Evolutionary conservation across 2,888 invertebrate species (phyloP).

Genomic region (Drosophila affinis): DNA sequence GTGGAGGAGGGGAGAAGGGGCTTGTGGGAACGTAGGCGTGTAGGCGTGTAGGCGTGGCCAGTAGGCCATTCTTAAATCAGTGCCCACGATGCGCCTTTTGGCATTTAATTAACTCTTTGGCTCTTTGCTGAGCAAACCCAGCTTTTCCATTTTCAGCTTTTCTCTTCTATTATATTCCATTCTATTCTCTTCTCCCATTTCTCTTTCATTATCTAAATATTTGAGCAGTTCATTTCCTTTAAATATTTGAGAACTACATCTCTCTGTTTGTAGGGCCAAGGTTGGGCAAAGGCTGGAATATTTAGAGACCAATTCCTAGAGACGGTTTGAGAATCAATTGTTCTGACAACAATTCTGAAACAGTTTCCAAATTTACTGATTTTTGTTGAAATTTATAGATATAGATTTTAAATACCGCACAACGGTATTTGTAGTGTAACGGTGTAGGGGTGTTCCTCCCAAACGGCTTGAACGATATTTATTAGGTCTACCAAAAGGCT

Average conservation of each 20-base stretch:
- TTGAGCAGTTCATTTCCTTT: background rate
- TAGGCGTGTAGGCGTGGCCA: background rate
- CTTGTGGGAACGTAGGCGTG: too few relatives aligned
- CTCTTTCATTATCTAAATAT: background rate
- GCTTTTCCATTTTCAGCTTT: background rate
- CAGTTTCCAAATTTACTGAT: too few relatives aligned
- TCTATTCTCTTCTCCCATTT: background rate
- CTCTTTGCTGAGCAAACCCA: slow-evolving; percentile 14
- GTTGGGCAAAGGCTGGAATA: too few relatives aligned
- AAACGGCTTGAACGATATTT: too few relatives aligned
- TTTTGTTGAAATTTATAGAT: too few relatives aligned
- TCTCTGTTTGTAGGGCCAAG: background rate
- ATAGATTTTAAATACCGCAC: too few relatives aligned
- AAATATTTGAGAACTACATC: background rate
- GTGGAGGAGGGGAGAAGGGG: background rate
- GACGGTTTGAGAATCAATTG: too few relatives aligned
- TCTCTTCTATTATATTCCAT: background rate
- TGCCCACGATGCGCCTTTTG: slow-evolving; percentile 29
- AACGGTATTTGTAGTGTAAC: too few relatives aligned
- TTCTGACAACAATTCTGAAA: too few relatives aligned
- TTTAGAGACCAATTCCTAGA: background rate
- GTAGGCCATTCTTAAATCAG: slow-evolving; percentile 22
- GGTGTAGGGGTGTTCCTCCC: too few relatives aligned
- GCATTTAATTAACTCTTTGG: slow-evolving; percentile 47
- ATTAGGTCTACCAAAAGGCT: too few relatives aligned